Evolutionary conservation across 2,888 invertebrate genomes (phyloP), one percentile per base, ranked within the genome.

Genomic region (Pseudolycoriella hygida): DNA sequence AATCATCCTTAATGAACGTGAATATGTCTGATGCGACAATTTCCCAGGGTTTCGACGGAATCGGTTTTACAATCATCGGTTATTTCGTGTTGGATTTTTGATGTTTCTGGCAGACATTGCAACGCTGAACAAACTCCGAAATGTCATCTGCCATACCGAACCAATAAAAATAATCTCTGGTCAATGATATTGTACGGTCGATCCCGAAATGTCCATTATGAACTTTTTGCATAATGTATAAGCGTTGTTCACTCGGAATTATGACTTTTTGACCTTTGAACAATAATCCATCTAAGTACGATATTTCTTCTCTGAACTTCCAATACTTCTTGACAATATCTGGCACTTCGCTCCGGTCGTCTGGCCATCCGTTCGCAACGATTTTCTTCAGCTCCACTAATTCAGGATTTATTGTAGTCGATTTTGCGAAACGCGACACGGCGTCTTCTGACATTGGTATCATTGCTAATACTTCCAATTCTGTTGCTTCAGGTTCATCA

Each of bases 281-380:
- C 12, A 42, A 10, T 5, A 42, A 3, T 3, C 31, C 42, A n/a
- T 30, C 14, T 3, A 12, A 10, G 2, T 3, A 8, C 3, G 42
- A 10, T 31, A 42, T 14, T 17, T 42, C 42, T 4, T 42, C 42
- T 15, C 17, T 25, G 12, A 18, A 42, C 3, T 11, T 42, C 6
- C 17, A 30, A 15, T 15, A 42, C 2, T 42, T 3, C n/a, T 34
- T 47, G 15, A 46, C 37, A 32, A 17, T 12, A 19, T n/a, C 19
- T 12, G 31, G 18, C n/a, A 40, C 12, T 8, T 40, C 14, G 2
- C 42, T 50, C 44, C 32, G 46, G 30, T 50, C 44, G 17, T 50
- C 47, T 25, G 55, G 55, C 55, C 57, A 56, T 3, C 54, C 53
- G 6, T 50, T 30, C 40, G 47, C 15, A 31, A 56, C 50, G 34